Percentiles rank a stretch among this genome's conserved stretches.
These are phyloP conservation scores for Lasioglossum pauxillum DNA, from an alignment of 2,888 invertebrate species.

Conservation along the genomic window DNA sequence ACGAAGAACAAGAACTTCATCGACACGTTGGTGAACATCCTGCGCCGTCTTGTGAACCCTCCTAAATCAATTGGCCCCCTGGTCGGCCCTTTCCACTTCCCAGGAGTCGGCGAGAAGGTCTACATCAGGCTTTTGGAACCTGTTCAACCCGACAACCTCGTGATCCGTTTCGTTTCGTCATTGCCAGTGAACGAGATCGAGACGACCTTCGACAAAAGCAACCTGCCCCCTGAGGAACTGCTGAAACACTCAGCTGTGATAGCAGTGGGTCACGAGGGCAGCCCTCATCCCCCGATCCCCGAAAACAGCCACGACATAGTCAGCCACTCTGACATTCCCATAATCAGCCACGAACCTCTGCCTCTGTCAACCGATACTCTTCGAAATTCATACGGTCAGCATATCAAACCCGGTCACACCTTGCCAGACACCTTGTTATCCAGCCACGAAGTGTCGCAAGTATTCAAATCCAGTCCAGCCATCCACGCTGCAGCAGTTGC, in stretches of 20 bases:
- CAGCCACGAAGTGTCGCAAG: background rate
- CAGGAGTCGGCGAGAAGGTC: conserved; percentile 73
- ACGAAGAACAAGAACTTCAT: conserved; percentile 56
- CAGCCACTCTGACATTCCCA: background rate
- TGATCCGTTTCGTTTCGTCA: conserved; percentile 70
- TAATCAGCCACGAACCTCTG: background rate
- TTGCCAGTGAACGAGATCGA: conserved; percentile 35
- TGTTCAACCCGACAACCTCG: conserved; percentile 64
- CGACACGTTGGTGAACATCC: conserved; percentile 67
- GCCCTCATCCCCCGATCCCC: background rate
- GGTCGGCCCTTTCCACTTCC: conserved; percentile 75
- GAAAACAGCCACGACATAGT: background rate
- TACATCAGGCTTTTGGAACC: conserved; percentile 72
- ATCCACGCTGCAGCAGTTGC: background rate
- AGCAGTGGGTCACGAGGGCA: background rate
- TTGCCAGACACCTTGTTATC: background rate
- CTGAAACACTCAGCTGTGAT: background rate
- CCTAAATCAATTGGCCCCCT: conserved; percentile 62
- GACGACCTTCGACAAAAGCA: conserved; percentile 20
- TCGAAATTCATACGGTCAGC: background rate
- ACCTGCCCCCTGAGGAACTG: background rate
- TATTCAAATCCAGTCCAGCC: background rate
- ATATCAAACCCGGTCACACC: background rate
- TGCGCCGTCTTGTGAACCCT: conserved; percentile 55
- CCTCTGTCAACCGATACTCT: background rate